These are phyloP conservation scores for Gambusia affinis DNA, from an alignment of 2,113 vertebrate species.

Conservation along the genomic window DNA sequence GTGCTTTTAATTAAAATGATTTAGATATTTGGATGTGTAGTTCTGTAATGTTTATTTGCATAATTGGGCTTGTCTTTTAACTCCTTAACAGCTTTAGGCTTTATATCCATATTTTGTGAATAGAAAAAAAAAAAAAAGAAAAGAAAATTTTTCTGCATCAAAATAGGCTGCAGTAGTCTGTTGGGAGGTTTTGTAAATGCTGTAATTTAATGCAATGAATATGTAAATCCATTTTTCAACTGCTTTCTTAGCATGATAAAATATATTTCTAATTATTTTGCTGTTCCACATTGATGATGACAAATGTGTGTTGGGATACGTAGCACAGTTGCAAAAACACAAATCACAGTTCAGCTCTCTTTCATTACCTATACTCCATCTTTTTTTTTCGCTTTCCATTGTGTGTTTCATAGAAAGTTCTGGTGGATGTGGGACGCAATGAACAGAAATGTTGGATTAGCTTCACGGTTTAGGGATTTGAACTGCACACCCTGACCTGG, in stretches of 20 bases:
- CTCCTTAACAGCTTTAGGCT: slow-evolving; percentile 2
- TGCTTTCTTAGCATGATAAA: background rate
- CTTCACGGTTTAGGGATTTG: slow-evolving; percentile 26
- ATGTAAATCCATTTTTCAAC: background rate
- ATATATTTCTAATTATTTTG: background rate
- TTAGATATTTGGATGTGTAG: background rate
- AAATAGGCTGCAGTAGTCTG: background rate
- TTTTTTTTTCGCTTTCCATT: background rate
- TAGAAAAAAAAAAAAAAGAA: background rate
- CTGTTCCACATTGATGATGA: background rate
- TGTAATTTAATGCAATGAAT: background rate
- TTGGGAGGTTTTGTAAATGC: background rate
- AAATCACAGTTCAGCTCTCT: background rate
- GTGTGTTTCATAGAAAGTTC: background rate
- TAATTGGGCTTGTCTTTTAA: background rate
- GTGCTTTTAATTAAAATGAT: background rate
- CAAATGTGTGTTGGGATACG: background rate
- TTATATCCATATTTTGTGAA: background rate
- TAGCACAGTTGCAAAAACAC: background rate
- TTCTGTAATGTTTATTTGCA: background rate
- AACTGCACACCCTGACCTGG: slow-evolving; percentile 18
- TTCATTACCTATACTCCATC: background rate
- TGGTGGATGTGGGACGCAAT: background rate
- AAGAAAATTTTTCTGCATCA: background rate
- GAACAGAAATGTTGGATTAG: background rate